Conservation (phyloP, 2,797 vertebrate species). For the Tachyglossus aculeatus region DNA sequence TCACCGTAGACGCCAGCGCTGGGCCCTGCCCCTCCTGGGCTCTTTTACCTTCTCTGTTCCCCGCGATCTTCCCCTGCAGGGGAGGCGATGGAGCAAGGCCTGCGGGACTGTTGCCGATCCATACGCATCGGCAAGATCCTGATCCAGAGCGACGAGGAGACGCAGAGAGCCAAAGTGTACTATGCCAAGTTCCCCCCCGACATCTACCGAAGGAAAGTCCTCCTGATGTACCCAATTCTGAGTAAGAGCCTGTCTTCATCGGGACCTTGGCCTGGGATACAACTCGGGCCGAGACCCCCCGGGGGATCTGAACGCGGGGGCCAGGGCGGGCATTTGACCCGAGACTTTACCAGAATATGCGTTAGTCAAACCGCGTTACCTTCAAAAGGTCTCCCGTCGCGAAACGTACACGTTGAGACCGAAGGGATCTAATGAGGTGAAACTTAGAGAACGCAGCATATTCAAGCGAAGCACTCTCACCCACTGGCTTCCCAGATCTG, state of each 20-base stretch:
- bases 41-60: not conserved
- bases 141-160: slow-evolving; percentile 98
- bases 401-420: slow-evolving; percentile 5
- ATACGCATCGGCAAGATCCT: slow-evolving; percentile 98
- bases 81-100: slow-evolving; percentile 96
- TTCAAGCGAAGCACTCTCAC: not conserved
- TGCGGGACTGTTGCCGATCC: slow-evolving; percentile 92
- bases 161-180: slow-evolving; percentile 95
- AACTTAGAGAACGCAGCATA: not conserved
- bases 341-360: slow-evolving; percentile 11
- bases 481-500: slow-evolving; percentile 1
- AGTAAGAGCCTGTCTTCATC: slow-evolving; percentile 88
- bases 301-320: rapidly evolving
- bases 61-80: slow-evolving; percentile 69
- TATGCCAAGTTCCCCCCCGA: slow-evolving; percentile 98
- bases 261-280: rapidly evolving
- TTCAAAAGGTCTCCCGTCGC: slow-evolving; percentile 9
- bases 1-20: too few relatives aligned
- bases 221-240: slow-evolving; percentile 97
- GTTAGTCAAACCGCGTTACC: slow-evolving; percentile 20
- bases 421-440: slow-evolving; percentile 8
- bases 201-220: slow-evolving; percentile 93
- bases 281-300: rapidly evolving
- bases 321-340: slow-evolving; percentile 11
- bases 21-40: not conserved